These are phyloP conservation scores for Remorina albescens DNA, from an alignment of 2,797 vertebrate species.

Conservation along the genomic window DNA sequence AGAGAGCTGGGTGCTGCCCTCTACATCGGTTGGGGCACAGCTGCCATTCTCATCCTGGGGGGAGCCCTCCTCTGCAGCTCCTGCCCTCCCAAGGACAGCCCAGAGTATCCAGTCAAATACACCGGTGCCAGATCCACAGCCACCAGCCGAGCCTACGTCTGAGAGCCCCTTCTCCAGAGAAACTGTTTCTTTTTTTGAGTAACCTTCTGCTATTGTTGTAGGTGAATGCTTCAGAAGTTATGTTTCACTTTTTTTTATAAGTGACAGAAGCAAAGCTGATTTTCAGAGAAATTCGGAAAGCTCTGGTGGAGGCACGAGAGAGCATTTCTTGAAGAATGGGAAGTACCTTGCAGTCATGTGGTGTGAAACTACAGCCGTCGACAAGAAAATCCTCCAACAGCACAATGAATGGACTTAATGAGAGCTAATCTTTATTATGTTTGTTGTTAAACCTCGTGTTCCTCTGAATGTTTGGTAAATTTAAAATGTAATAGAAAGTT, in stretches of 20 bases:
- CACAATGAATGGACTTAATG: conserved; percentile 31
- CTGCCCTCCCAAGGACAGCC: conserved; percentile 75
- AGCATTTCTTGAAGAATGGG: conserved; percentile 14
- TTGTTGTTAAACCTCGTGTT: conserved; percentile 24
- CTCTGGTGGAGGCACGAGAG: not conserved
- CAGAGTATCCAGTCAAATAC: conserved; percentile 80
- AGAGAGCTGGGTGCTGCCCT: conserved; percentile 91
- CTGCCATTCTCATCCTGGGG: conserved; percentile 88
- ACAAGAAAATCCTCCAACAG: not conserved
- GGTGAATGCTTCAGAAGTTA: conserved; percentile 1
- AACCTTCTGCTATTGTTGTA: conserved; percentile 27
- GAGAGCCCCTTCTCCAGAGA: conserved; percentile 34
- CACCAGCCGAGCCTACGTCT: conserved; percentile 83
- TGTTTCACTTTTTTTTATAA: conserved; percentile 3
- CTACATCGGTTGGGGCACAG: conserved; percentile 92
- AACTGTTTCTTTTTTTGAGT: conserved; percentile 19
- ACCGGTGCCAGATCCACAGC: conserved; percentile 68
- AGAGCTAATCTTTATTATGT: conserved; percentile 9
- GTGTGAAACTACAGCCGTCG: not conserved
- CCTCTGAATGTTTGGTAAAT: conserved; percentile 16
- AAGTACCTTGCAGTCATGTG: not conserved
- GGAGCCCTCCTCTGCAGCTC: conserved; percentile 90
- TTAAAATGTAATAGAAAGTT: conserved; percentile 12
- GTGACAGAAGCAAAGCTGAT: not conserved
- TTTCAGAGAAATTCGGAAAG: conserved; percentile 17